These are phyloP conservation scores for Triplophysa rosa DNA, from an alignment of 2,113 vertebrate genomes.

Conservation along the genomic window DNA sequence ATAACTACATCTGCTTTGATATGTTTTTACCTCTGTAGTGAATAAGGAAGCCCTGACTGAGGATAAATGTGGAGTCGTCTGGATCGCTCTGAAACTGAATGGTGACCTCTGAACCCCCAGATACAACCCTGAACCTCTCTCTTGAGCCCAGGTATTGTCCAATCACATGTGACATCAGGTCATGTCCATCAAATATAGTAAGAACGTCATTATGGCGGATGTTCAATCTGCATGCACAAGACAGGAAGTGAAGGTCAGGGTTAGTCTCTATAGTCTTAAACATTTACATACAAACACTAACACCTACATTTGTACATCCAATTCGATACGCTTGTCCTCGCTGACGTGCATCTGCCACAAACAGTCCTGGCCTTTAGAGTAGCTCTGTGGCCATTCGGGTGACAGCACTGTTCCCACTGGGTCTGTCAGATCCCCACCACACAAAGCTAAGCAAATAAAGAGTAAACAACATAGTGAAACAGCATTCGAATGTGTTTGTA, in stretches of 20 bases:
- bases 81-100: slow-evolving; percentile 90
- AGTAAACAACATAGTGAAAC: slow-evolving; percentile 20
- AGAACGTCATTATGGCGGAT: slow-evolving; percentile 87
- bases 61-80: slow-evolving; percentile 81
- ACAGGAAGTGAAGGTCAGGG: background rate
- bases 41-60: slow-evolving; percentile 88
- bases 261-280: background rate
- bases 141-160: slow-evolving; percentile 85
- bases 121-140: slow-evolving; percentile 84
- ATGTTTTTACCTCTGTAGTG: slow-evolving; percentile 80
- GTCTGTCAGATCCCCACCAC: slow-evolving; percentile 86
- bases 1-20: background rate
- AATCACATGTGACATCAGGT: slow-evolving; percentile 84
- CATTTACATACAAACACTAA: background rate
- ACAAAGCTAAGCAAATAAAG: slow-evolving; percentile 74
- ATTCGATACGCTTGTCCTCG: slow-evolving; percentile 86
- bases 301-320: slow-evolving; percentile 88
- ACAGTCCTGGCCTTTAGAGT: slow-evolving; percentile 87
- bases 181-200: slow-evolving; percentile 85
- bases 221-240: slow-evolving; percentile 76
- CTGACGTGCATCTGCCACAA: slow-evolving; percentile 89
- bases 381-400: slow-evolving; percentile 92
- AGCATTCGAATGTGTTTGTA: background rate
- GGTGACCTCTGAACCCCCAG: slow-evolving; percentile 85
- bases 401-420: slow-evolving; percentile 84